Evolutionary conservation across 2,113 vertebrate species (phyloP), one percentile per base, ranked within the genome.

Genomic region (Ptychochromis oligacanthus): DNA sequence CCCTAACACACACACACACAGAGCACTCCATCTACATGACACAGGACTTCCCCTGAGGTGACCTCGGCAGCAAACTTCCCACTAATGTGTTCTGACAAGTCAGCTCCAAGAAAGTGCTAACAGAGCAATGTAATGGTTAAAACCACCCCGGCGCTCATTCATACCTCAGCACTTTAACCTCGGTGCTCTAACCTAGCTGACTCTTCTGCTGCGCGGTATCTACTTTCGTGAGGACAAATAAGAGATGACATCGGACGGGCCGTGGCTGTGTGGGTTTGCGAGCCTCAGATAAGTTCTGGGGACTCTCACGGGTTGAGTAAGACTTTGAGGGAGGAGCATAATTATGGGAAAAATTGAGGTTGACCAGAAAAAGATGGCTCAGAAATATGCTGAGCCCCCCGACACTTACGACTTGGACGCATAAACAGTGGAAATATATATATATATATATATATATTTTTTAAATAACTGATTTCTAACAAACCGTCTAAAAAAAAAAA

Each of bases 81-180:
- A 46, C 81, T 92, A 92, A 94, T 89, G 59, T 43, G 77, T 88
- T 93, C 87, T 84, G 93, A 94, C 93, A 92, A 89, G 87, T 88
- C 87, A 20, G 75, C 89, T 62, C 77, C 58, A 86, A 88, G 80
- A 89, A 93, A 92, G 82, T 83, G 85, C 88, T 79, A 92, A 92
- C 89, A 1, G 87, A 89, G 90, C 85, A 85, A n/a, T 62, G 81
- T 57, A 87, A 84, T 55, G 75, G 88, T 78, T 86, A 87, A 89
- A 91, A 55, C 46, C 76, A 49, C 4, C 31, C 14, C 2, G 0
- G 28, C 31, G 1, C 72, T 79, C 76, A 56, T 75, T 88, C 82
- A 67, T 85, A 88, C 89, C 86, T 91, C 84, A 89, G 91, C 90
- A 93, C 65, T 91, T 87, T 81, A 78, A 80, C 74, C 78, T 83